Evolutionary conservation across 2,797 vertebrate genomes (phyloP).

Genomic region (Stomatorhinus walkeri): DNA sequence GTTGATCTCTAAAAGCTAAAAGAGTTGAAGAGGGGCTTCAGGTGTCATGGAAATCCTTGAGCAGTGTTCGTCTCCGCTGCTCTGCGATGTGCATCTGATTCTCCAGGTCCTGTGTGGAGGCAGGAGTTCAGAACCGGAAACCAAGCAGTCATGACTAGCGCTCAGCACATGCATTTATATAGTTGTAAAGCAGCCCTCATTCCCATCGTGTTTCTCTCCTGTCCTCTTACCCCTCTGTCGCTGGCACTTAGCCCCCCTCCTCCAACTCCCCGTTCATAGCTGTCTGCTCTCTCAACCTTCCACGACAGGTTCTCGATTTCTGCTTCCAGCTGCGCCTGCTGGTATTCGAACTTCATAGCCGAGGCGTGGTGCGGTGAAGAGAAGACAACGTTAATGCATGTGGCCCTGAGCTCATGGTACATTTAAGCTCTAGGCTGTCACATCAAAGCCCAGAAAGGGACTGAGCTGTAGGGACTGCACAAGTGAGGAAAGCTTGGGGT

Average conservation of each 20-base stretch:
- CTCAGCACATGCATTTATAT: background rate
- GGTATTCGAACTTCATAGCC: constrained; percentile 86
- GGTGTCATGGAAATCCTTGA: constrained; percentile 98
- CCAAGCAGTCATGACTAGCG: background rate
- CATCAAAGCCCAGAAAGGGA: background rate
- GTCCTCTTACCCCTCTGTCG: constrained; percentile 64
- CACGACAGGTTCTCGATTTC: constrained; percentile 98
- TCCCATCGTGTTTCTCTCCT: background rate
- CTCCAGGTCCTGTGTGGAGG: constrained; percentile 80
- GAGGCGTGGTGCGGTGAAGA: background rate
- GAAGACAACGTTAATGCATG: background rate
- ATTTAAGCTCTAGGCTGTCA: background rate
- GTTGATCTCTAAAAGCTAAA: background rate
- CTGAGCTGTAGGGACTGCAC: background rate
- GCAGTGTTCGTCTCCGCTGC: constrained; percentile 92
- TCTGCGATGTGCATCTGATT: constrained; percentile 99
- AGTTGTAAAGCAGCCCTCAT: background rate
- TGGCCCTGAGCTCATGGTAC: background rate
- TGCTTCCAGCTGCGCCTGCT: constrained; percentile 96
- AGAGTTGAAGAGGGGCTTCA: constrained; percentile 54
- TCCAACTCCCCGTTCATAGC: constrained; percentile 88
- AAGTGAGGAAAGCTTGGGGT: background rate
- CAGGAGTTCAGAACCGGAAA: background rate
- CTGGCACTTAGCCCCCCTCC: constrained; percentile 66
- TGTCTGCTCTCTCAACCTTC: constrained; percentile 97